Conservation (phyloP, 2,113 vertebrate species). For the Piaya cayana region DNA sequence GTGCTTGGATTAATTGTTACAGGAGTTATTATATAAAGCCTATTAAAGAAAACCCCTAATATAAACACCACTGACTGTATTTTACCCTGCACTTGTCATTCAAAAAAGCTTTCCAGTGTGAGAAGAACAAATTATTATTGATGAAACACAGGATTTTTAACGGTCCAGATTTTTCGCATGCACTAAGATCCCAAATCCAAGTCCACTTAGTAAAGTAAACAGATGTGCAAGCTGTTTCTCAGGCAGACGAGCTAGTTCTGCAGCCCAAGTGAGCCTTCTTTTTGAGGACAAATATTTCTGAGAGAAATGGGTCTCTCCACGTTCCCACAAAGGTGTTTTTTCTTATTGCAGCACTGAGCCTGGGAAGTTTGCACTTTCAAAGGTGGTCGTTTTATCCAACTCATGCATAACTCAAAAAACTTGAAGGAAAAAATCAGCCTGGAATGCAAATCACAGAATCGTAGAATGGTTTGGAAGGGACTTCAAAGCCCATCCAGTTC, state of each 20-base stretch:
- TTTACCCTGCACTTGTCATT: not conserved
- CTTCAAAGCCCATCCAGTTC: too few relatives aligned
- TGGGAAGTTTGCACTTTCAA: not conserved
- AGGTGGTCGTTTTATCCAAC: not conserved
- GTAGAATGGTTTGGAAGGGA: too few relatives aligned
- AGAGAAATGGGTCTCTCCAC: not conserved
- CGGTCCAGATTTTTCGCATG: not conserved
- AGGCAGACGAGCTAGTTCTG: not conserved
- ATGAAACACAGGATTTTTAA: not conserved
- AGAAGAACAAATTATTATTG: not conserved
- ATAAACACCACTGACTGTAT: not conserved
- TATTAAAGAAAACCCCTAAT: not conserved
- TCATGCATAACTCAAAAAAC: not conserved
- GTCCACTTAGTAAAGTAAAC: not conserved
- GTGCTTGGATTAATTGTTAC: conserved; percentile 31
- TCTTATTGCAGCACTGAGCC: rapidly evolving
- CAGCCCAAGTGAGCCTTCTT: not conserved
- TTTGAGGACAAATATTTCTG: not conserved
- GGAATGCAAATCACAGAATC: not conserved
- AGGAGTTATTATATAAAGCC: conserved; percentile 30
- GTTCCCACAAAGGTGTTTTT: not conserved
- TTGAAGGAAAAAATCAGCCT: not conserved
- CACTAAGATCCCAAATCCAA: not conserved
- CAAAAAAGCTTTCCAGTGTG: not conserved
- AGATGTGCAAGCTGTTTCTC: not conserved